Evolutionary conservation across 2,113 vertebrate genomes (phyloP).

Genomic region (Delphinapterus leucas): DNA sequence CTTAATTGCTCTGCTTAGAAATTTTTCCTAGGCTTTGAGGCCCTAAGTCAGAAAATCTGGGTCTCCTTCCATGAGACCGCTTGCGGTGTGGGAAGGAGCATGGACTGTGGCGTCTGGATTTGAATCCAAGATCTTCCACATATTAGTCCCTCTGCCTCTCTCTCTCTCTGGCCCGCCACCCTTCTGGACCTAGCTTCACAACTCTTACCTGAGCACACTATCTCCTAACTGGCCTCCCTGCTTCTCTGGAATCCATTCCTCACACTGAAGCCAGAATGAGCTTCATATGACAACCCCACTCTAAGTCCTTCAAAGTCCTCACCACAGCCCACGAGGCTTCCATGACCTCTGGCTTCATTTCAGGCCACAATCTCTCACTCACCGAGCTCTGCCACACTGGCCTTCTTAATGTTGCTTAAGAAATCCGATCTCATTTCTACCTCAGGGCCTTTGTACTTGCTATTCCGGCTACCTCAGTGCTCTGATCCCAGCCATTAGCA

Average conservation of each 20-base stretch:
- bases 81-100: not conserved
- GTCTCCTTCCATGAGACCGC: not conserved
- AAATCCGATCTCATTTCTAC: not conserved
- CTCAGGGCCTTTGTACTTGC: not conserved
- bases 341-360: not conserved
- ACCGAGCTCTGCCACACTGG: not conserved
- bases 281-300: not conserved
- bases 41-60: not conserved
- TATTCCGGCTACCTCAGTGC: not conserved
- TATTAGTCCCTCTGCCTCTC: not conserved
- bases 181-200: not conserved
- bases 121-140: not conserved
- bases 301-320: not conserved
- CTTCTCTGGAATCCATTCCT: not conserved
- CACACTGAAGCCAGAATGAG: not conserved
- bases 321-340: not conserved
- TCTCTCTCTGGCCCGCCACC: not conserved
- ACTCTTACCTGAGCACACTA: not conserved
- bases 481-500: not conserved
- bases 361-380: not conserved
- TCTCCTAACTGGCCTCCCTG: not conserved
- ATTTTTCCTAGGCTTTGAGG: not conserved
- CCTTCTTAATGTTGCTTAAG: not conserved
- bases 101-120: not conserved
- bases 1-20: not conserved